Evolutionary conservation across 2,797 vertebrate species (phyloP), one percentile per base, ranked within the genome.

Genomic region (Falco peregrinus): DNA sequence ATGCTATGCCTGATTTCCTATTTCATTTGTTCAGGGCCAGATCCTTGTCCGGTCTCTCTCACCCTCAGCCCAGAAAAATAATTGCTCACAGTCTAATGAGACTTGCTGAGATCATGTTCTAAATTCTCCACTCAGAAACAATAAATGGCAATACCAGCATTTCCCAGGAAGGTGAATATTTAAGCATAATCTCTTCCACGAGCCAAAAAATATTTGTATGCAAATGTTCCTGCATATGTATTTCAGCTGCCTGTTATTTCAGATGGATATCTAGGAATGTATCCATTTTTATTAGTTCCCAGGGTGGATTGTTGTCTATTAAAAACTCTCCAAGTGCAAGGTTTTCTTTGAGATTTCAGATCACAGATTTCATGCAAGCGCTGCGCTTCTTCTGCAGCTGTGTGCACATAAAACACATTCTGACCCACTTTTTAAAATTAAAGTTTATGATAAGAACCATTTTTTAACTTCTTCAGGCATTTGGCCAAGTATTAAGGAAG

Each of bases 71-170:
- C 47, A 56, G 73, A 68, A 88, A 88, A 90, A 79, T 92, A 88
- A 94, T 94, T 96, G 77, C 74, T 79, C 56, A 19, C 39, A 56
- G 67, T 77, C 73, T 94, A 93, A 95, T 91, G 96, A 95, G 91
- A 69, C 80, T 93, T 54, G 26, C 39, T 70, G 89, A 88, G 85
- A 69, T 86, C 63, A n/a, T 22, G 56, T 69, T 90, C 80, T 88
- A 84, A 95, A 86, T 84, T 90, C 41, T 87, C 70, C 37, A 21
- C 59, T 91, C 87, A 90, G 83, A 94, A 93, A 69, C 87, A 86
- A 81, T 81, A 86, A 94, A 65, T 54, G 77, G 76, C 43, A 65
- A 21, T 68, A 78, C 65, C 85, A 93, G 69, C 69, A 11, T 84
- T 91, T 84, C 85, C 77, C 93, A 68, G 70, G 83, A 86, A 95